Evolutionary conservation across 2,113 vertebrate genomes (phyloP).

Genomic region (Chaetodon auriga): DNA sequence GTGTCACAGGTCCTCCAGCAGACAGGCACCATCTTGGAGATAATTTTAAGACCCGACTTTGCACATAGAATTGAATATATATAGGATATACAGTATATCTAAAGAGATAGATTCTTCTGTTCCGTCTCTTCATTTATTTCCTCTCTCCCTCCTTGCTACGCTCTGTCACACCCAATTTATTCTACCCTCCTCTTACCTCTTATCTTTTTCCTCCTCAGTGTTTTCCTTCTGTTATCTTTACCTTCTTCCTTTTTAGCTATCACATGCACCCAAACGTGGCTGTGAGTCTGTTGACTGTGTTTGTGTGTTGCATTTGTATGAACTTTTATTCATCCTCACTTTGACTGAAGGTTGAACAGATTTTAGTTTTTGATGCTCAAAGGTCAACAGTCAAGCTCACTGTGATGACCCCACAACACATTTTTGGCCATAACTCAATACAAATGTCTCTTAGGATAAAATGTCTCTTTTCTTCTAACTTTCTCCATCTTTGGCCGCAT

Average conservation of each 20-base stretch:
- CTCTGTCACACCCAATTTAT: slow-evolving; percentile 27
- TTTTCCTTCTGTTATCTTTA: slow-evolving; percentile 15
- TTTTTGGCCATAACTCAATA: no score
- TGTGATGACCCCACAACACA: no score
- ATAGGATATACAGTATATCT: no score
- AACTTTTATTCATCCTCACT: no score
- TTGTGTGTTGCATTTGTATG: no score
- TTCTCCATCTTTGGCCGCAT: not conserved
- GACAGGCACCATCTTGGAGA: slow-evolving; percentile 5
- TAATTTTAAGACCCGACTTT: not conserved
- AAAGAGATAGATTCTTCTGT: not conserved
- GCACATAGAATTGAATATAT: not conserved
- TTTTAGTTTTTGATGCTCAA: no score
- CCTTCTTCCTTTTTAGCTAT: not conserved
- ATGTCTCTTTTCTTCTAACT: not conserved
- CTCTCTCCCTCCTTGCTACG: not conserved
- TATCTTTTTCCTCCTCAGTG: not conserved
- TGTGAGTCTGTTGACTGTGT: no score
- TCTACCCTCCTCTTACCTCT: slow-evolving; percentile 7
- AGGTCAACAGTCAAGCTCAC: no score
- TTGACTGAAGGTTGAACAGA: no score
- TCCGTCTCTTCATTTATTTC: slow-evolving; percentile 12
- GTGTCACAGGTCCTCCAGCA: slow-evolving; percentile 17
- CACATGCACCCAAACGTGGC: no score
- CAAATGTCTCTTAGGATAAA: no score